Evolutionary conservation across 2,888 invertebrate species (phyloP), one percentile per base, ranked within the genome.

Genomic region (Tipula unca): DNA sequence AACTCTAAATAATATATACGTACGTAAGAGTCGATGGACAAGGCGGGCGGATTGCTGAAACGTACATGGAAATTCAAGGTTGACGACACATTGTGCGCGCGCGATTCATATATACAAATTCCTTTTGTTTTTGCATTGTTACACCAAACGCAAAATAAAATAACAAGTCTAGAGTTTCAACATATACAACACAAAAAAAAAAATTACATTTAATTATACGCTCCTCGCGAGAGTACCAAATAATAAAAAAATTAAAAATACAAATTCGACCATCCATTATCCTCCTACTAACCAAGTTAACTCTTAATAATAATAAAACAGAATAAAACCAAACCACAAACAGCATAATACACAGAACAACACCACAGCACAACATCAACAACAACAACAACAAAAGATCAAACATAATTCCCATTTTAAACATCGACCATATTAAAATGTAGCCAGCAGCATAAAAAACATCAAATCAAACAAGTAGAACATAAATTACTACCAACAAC

Each of bases 391-490:
- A 25, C 25, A 25, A 69, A 20, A 25, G 25, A 69, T 69, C 69
- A 69, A 69, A 69, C 25, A 10, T 10, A 69, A 25, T 25, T 69
- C 25, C 25, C 69, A 69, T 69, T 69, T 69, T 25, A 69, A 69
- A 20, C 69, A 69, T 69, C 69, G 69, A 25, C 69, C 69, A 10
- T 69, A 69, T 69, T 69, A 69, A 69, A 69, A 69, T 69, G 25
- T 69, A 69, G 69, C 69, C 25, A 69, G 69, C 20, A 69, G 69
- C 69, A 69, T 25, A 69, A 69, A 69, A 69, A 69, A 69, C 13
- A 69, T 69, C 69, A 69, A 69, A 69, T 69, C 69, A 69, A 69
- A 69, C 69, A 69, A 69, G 69, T 69, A 69, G 69, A 69, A 69
- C 69, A 69, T 69, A 69, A 69, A 69, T 69, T 25, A 69, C 69